Evolutionary conservation across 2,113 vertebrate species (phyloP), one percentile per base, ranked within the genome.

Genomic region (Aepyceros melampus): DNA sequence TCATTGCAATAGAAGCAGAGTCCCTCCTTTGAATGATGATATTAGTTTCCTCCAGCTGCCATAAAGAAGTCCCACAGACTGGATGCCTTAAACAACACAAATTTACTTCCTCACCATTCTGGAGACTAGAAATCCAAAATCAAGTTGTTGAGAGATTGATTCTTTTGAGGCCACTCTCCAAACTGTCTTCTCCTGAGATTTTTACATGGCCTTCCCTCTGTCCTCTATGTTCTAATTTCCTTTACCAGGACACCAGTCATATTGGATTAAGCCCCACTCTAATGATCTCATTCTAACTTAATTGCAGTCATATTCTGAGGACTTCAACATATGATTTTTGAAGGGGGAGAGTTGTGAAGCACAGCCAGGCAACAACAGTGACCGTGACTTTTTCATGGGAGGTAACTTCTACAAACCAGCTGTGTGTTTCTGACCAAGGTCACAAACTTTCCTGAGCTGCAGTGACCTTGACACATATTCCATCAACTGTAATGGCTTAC

Each of bases 381-480:
- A 49, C 0, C 15, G 0, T 62, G 45, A 7, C 14, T 36, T 51
- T 62, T 49, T 3, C n/a, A 33, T 76, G 31, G 23, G 2, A 1
- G 1, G 7, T 85, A 21, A 43, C 40, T 49, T 55, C 25, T 76
- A 40, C 27, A 27, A 12, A 29, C 3, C 14, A 85, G n/a, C 10
- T 19, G 2, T 90, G 36, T 64, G 11, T 55, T 67, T 93, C 74
- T 33, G 3, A 51, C 31, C 12, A 82, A 43, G 10, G 89, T n/a
- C 40, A 49, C 49, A 89, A 58, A 78, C 10, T 47, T 76, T 71
- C 21, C 8, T 8, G 15, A 81, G 40, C 7, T 82, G n/a, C 17
- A 31, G 0, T 64, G 78, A 33, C 27, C 7, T 2, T n/a, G 13
- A 56, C 43, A 45, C 16, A 74, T n/a, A 64, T 4, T 33, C 8